Evolutionary conservation across 2,888 invertebrate species (phyloP).

Genomic region (Diploptera punctata): DNA sequence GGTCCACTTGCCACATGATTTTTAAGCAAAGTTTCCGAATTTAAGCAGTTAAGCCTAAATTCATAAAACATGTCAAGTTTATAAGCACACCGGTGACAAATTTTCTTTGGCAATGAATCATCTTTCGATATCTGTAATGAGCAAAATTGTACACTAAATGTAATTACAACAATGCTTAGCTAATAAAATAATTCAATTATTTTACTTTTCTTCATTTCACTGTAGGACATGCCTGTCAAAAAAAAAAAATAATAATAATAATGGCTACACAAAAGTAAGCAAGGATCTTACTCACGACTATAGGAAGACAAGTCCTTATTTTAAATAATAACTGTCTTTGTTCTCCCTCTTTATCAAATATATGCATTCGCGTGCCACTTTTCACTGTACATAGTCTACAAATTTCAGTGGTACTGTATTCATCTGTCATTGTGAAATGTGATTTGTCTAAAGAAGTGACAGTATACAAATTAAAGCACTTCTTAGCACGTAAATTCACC

Average conservation of each 20-base stretch:
- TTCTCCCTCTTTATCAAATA: constrained; percentile 75
- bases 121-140: constrained; percentile 69
- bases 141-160: too few relatives aligned
- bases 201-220: too few relatives aligned
- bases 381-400: constrained; percentile 74
- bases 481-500: too few relatives aligned
- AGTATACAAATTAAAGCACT: too few relatives aligned
- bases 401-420: constrained; percentile 73
- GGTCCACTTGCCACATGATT: constrained; percentile 64
- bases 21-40: constrained; percentile 69
- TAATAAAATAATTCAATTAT: too few relatives aligned
- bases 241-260: too few relatives aligned
- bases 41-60: constrained; percentile 70
- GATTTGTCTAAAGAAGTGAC: background rate
- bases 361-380: constrained; percentile 71
- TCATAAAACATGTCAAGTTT: constrained; percentile 72
- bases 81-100: constrained; percentile 71
- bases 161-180: too few relatives aligned
- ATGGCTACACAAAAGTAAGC: too few relatives aligned
- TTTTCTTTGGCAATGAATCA: constrained; percentile 73
- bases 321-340: constrained; percentile 74
- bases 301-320: constrained; percentile 70
- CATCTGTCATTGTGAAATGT: constrained; percentile 56
- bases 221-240: too few relatives aligned
- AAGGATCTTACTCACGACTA: constrained; percentile 70